Evolutionary conservation across 2,113 vertebrate genomes (phyloP), one percentile per base, ranked within the genome.

Genomic region (Anguilla japonica): DNA sequence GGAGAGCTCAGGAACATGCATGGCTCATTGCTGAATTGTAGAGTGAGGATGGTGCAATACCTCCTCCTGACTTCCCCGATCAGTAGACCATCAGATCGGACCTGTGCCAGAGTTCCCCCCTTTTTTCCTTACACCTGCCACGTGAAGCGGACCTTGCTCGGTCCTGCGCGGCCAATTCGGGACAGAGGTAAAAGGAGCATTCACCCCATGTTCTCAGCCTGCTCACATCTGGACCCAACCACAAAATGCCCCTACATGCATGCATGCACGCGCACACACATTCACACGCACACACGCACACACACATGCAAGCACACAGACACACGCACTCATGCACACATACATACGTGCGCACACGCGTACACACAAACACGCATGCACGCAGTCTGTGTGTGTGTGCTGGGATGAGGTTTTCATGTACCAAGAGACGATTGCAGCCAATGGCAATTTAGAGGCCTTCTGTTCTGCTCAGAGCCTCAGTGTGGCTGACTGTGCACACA

Each of bases 1-100:
- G 80, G 71, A 91, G 88, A 91, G 92, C 92, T 94, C 93, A 93
- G 93, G 94, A 94, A 93, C 88, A 89, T 86, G 83, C 83, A 63
- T 79, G 84, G 89, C 92, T 89, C 90, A 43, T 41, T 83, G 41
- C 88, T 89, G 91, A 86, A 87, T 88, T 57, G n/a, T 80, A 80
- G 22, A 57, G 79, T 11, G 22, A 80, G 78, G 34, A 9, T 85
- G 67, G 41, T 40, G 34, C 40, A 81, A 50, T 41, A 29, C 79
- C 20, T 40, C 40, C 78, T 41, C 79, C 56, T 40, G n/a, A 41
- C 71, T 29, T 7, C n/a, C 11, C 71, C 2, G 71, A 34, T 67
- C 60, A 85, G 89, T 84, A 89, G 87, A 41, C 50, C 43, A 56
- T 39, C 78, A 26, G 75, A 80, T 56, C 80, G 71, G 26, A 75